phyloP scores from a whole-genome alignment of 1,140 invertebrate genomes.

The Orius insidiosus region DNA sequence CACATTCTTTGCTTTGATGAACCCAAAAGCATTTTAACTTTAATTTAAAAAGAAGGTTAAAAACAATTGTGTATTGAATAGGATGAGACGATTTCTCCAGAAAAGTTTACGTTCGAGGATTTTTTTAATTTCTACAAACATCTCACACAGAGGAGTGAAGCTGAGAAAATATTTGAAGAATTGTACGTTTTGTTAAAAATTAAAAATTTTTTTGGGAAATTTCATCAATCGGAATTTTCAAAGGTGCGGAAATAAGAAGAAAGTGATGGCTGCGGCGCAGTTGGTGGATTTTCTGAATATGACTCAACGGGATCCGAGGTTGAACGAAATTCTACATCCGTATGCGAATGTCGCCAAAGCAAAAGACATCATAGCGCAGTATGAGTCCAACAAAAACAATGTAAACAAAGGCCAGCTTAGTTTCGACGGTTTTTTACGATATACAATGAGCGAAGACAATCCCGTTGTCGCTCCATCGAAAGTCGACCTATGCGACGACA shows the following conservation, averaged over 20 bases:
- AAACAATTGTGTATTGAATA: constrained; percentile 24
- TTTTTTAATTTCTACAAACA: constrained; percentile 91
- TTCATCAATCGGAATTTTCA: too few relatives aligned
- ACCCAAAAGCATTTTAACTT: too few relatives aligned
- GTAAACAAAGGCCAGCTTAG: constrained; percentile 61
- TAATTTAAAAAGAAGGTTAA: too few relatives aligned
- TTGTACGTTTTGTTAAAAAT: constrained; percentile 40
- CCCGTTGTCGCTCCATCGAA: constrained; percentile 76
- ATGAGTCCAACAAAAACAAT: constrained; percentile 77
- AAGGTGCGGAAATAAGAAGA: constrained; percentile 43
- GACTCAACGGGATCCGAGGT: constrained; percentile 81
- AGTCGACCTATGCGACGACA: constrained; percentile 80
- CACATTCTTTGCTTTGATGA: too few relatives aligned
- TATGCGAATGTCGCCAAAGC: constrained; percentile 74
- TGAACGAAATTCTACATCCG: constrained; percentile 94
- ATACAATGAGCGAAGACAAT: constrained; percentile 90
- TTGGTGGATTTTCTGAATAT: constrained; percentile 91
- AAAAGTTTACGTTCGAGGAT: constrained; percentile 81
- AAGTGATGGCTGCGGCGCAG: constrained; percentile 69
- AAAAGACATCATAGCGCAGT: constrained; percentile 74
- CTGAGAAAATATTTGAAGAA: constrained; percentile 76
- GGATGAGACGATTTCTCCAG: constrained; percentile 63
- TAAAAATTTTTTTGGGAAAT: background rate
- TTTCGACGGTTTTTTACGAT: constrained; percentile 83
- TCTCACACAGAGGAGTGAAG: constrained; percentile 67